Percentiles rank a stretch among this genome's conserved stretches.
These are phyloP conservation scores for Chaenocephalus aceratus DNA, from an alignment of 2,113 vertebrate genomes.

Conservation along the genomic window DNA sequence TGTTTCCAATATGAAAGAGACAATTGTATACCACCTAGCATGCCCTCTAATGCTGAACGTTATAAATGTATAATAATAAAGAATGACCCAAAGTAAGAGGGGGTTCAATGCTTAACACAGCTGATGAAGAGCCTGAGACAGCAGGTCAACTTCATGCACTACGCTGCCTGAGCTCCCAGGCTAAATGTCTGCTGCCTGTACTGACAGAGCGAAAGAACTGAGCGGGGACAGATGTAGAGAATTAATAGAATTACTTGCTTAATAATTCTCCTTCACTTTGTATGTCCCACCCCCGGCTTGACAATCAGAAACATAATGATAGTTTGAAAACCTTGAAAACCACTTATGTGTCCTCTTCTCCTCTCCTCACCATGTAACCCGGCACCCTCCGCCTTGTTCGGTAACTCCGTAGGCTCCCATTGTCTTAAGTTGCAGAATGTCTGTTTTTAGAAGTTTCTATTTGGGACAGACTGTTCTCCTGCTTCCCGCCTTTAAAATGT, in stretches of 20 bases:
- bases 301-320: neutral
- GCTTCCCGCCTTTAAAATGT: slow-evolving; percentile 37
- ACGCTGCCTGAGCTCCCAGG: no score
- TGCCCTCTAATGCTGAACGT: neutral
- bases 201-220: no score
- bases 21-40: neutral
- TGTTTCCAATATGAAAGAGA: neutral
- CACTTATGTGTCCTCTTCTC: neutral
- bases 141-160: no score
- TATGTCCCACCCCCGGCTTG: neutral
- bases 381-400: slow-evolving; percentile 17
- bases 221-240: no score
- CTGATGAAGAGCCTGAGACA: no score
- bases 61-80: no score
- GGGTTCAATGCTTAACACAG: no score
- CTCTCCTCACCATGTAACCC: no score
- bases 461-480: slow-evolving; percentile 49
- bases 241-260: no score
- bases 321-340: neutral
- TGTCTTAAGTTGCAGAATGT: slow-evolving; percentile 42
- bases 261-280: no score
- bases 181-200: no score
- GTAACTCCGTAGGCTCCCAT: slow-evolving; percentile 6
- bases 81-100: no score
- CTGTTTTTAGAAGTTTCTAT: slow-evolving; percentile 54